A percentile compares a stretch with the other conserved stretches of the same genome.
Conservation (phyloP, 35 echinoderm and acorn worm genomes). For the Heliocidaris erythrogramma region DNA sequence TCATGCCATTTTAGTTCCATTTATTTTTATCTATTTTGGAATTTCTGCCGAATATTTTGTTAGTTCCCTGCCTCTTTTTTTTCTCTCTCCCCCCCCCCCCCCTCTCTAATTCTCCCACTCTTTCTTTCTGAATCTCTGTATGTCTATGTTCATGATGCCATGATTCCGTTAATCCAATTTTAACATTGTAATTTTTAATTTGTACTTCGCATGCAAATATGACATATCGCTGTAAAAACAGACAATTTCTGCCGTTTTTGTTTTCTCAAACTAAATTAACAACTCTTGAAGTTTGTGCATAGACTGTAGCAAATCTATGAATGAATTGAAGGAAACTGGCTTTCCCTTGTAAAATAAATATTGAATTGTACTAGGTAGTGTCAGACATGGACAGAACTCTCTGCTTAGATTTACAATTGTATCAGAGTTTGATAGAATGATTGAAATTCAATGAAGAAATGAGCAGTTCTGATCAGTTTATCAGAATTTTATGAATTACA, state of each 20-base stretch:
- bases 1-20: not conserved
- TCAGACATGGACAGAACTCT: not conserved
- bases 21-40: constrained; percentile 2
- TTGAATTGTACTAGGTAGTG: not conserved
- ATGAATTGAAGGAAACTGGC: not conserved
- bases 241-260: not conserved
- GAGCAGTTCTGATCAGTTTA: not conserved
- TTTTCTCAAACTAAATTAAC: not conserved
- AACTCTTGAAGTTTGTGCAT: not conserved
- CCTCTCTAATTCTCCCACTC: too few species aligned
- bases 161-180: not conserved
- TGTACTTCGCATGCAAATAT: not conserved
- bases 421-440: not conserved
- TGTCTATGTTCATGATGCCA: not conserved
- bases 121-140: not conserved
- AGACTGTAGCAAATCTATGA: not conserved
- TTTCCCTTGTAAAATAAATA: not conserved
- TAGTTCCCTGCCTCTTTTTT: not conserved
- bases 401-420: not conserved
- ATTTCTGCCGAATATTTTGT: not conserved
- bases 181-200: too few species aligned
- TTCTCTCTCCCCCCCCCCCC: too few species aligned
- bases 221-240: not conserved
- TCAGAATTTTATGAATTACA: not conserved
- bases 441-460: not conserved